phyloP scores from a whole-genome alignment of 2,797 vertebrate genomes.

The Chanos chanos region DNA sequence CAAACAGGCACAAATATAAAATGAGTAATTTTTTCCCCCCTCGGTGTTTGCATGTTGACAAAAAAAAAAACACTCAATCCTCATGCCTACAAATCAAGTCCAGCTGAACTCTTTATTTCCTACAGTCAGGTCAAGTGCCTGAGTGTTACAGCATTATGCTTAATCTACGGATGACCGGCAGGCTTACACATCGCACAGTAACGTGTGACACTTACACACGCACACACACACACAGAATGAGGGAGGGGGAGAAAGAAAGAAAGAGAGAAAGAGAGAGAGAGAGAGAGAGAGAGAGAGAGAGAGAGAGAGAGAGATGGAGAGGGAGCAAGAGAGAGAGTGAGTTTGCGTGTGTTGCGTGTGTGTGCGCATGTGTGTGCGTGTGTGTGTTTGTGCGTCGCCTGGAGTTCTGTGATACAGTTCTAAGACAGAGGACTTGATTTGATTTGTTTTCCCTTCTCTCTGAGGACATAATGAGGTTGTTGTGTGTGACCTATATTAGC shows the following conservation, averaged over 20 bases:
- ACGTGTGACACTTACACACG: too few species aligned
- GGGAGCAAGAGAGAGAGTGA: constrained; percentile 3
- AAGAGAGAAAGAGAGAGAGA: background rate
- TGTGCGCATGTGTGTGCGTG: background rate
- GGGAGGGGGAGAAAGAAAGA: background rate
- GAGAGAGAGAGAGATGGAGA: background rate
- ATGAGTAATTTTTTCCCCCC: too few species aligned
- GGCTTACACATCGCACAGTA: constrained; percentile 48
- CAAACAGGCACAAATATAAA: background rate
- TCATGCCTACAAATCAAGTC: constrained; percentile 10
- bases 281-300: constrained; percentile 26
- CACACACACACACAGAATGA: constrained; percentile 22
- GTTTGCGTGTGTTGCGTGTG: background rate
- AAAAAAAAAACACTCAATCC: constrained; percentile 23
- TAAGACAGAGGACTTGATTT: constrained; percentile 10
- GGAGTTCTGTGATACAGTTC: constrained; percentile 3
- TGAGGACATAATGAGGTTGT: constrained; percentile 15
- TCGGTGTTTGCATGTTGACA: constrained; percentile 18
- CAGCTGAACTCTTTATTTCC: constrained; percentile 38
- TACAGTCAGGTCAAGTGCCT: constrained; percentile 58
- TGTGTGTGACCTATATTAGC: constrained; percentile 29
- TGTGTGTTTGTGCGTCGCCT: background rate
- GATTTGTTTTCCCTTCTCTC: constrained; percentile 16
- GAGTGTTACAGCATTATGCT: constrained; percentile 54
- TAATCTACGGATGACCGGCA: constrained; percentile 66